phyloP scores from a whole-genome alignment of 2,888 invertebrate genomes.

The Kuschelorhynchus macadamiae region DNA sequence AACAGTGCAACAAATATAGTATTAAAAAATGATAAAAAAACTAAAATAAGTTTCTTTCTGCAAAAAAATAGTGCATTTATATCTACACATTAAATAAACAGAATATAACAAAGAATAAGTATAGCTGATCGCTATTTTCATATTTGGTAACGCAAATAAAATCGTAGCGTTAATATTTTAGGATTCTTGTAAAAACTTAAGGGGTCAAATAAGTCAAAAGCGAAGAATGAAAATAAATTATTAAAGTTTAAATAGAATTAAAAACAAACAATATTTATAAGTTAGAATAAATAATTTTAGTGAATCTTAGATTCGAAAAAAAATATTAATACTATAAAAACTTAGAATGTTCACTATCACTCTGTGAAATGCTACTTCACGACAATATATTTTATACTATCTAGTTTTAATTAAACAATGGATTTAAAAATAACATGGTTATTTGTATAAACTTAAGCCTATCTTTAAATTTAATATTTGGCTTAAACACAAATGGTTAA shows the following conservation, averaged over 20 bases:
- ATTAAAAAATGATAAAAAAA: conserved; percentile 19
- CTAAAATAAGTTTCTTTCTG: conserved; percentile 22
- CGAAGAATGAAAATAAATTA: neutral
- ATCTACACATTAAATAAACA: conserved; percentile 53
- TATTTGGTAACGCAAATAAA: conserved; percentile 32
- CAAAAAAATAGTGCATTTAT: conserved; percentile 49
- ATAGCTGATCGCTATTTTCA: conserved; percentile 45
- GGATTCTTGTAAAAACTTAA: conserved; percentile 13
- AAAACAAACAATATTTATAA: neutral
- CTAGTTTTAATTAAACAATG: neutral
- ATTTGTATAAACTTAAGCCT: neutral
- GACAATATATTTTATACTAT: no score
- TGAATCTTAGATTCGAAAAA: conserved; percentile 49
- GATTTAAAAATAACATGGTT: no score
- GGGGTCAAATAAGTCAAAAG: neutral
- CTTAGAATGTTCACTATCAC: neutral
- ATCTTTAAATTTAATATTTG: conserved; percentile 1
- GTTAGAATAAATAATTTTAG: conserved; percentile 28
- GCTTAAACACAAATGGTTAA: neutral
- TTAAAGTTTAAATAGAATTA: neutral
- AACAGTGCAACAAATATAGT: conserved; percentile 42
- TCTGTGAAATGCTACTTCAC: no score
- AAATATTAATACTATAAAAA: conserved; percentile 10
- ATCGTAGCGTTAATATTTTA: conserved; percentile 28
- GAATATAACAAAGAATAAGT: conserved; percentile 51